Base-by-base conservation (phyloP, 2,888 invertebrate species). In the Apodemia zela region DNA sequence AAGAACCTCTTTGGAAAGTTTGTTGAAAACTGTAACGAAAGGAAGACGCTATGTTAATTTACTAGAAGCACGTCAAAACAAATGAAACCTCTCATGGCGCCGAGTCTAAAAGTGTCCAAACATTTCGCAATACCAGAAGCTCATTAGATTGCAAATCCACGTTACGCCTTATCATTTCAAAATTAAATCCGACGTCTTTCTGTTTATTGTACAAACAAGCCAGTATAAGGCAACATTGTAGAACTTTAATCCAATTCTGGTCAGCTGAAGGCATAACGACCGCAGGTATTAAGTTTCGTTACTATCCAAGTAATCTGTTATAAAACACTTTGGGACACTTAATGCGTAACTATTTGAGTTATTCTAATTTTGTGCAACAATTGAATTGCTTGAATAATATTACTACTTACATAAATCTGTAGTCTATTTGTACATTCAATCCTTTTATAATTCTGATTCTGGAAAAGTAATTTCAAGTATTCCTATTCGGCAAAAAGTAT, bases 121-220 rank as follows among this genome's bases (percentile, higher is more conserved):
- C 51, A 51, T 51, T 51, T 51, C 51, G 13, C 51, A 51, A 51
- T 51, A 51, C 51, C 51, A 51, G 51, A 51, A 51, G 51, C 51
- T 51, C 21, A 51, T 51, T 51, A 51, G 51, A 21, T 51, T 51
- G 25, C 51, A 13, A 51, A 21, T 51, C 11, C 51, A 51, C 51
- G 51, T 51, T 21, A 51, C 51, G 51, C 21, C 21, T 51, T 51
- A 21, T 51, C 51, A 51, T 21, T 51, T 51, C 21, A 21, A 51
- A 21, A 51, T 51, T 51, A 21, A 51, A 51, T 51, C 51, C 51
- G 51, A 51, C 51, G 21, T 51, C 51, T 51, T 25, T 51, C 51
- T 13, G 18, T 51, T 21, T 21, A 51, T 51, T 51, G 51, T 51
- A 51, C 51, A 51, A 51, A 51, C 51, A 51, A 51, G 21, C 51